A percentile compares a stretch with the other conserved stretches of the same genome.
Evolutionary conservation across 2,888 invertebrate species (phyloP).

Genomic region (Drosophila ezoana): DNA sequence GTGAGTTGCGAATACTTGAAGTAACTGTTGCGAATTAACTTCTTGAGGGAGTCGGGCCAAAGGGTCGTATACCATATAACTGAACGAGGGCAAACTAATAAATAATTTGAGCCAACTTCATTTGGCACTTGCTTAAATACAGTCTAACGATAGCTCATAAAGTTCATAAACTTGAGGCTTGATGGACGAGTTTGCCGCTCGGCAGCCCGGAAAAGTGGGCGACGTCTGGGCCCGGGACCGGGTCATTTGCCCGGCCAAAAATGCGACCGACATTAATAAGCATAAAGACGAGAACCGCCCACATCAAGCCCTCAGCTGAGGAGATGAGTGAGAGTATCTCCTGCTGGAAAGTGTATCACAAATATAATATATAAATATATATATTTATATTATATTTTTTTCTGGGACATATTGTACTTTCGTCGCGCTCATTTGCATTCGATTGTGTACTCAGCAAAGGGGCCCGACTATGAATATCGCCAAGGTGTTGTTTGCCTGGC

Average conservation of each 20-base stretch:
- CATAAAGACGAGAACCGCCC: constrained; percentile 54
- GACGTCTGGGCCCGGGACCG: constrained; percentile 34
- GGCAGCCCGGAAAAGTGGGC: constrained; percentile 44
- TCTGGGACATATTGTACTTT: constrained; percentile 51
- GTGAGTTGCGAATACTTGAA: not conserved
- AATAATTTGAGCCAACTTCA: constrained; percentile 42
- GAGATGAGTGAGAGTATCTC: not conserved
- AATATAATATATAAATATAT: too few relatives aligned
- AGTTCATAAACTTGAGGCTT: constrained; percentile 42
- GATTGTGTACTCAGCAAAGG: constrained; percentile 40
- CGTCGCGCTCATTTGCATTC: constrained; percentile 65
- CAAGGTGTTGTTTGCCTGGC: constrained; percentile 44
- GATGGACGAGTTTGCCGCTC: constrained; percentile 64
- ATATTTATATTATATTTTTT: not conserved
- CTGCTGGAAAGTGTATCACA: constrained; percentile 3
- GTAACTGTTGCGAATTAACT: not conserved
- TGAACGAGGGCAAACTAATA: constrained; percentile 42
- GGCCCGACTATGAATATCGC: constrained; percentile 7
- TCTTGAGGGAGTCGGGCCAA: constrained; percentile 8
- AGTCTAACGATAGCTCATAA: constrained; percentile 32
- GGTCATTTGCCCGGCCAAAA: constrained; percentile 41
- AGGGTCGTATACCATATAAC: constrained; percentile 32
- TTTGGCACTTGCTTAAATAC: constrained; percentile 38
- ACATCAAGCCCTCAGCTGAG: not conserved
- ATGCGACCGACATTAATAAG: constrained; percentile 69